Percentiles rank a stretch among this genome's conserved stretches.
Conservation (phyloP, 2,113 vertebrate species). For the Stictonetta naevosa region DNA sequence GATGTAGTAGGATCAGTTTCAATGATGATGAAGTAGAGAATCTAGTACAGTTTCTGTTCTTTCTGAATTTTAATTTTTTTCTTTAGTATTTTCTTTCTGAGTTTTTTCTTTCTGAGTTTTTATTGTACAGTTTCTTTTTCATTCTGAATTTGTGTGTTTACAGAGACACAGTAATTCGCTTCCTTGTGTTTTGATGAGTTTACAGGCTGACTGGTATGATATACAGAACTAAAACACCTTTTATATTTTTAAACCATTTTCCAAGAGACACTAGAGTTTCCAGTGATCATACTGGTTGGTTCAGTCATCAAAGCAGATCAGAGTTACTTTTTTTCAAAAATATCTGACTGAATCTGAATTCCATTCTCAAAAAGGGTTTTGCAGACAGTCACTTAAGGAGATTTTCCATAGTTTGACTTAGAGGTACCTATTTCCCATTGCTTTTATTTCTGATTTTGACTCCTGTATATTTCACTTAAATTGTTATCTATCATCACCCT, state of each 20-base stretch:
- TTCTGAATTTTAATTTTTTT: not conserved
- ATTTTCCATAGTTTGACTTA: not conserved
- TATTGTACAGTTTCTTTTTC: not conserved
- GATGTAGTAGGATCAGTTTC: not conserved
- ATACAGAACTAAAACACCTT: accelerated
- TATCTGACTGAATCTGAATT: not conserved
- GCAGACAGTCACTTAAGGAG: not conserved
- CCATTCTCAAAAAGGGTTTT: not conserved
- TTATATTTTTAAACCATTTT: not conserved
- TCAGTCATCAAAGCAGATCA: not conserved
- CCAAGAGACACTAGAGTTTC: not conserved
- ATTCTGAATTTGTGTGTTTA: not conserved
- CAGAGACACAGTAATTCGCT: not conserved
- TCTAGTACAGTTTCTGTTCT: not conserved
- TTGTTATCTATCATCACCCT: not conserved
- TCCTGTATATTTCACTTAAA: not conserved
- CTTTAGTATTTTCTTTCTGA: too few species aligned
- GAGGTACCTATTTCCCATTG: not conserved
- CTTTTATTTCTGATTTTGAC: not conserved
- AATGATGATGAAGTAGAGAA: not conserved
- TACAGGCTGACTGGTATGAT: not conserved
- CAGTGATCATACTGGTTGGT: not conserved
- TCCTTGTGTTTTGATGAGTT: not conserved
- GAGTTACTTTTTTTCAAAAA: not conserved
- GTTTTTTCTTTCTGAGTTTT: too few species aligned